phyloP scores from a whole-genome alignment of 2,113 vertebrate species.

The Lutjanus erythropterus region DNA sequence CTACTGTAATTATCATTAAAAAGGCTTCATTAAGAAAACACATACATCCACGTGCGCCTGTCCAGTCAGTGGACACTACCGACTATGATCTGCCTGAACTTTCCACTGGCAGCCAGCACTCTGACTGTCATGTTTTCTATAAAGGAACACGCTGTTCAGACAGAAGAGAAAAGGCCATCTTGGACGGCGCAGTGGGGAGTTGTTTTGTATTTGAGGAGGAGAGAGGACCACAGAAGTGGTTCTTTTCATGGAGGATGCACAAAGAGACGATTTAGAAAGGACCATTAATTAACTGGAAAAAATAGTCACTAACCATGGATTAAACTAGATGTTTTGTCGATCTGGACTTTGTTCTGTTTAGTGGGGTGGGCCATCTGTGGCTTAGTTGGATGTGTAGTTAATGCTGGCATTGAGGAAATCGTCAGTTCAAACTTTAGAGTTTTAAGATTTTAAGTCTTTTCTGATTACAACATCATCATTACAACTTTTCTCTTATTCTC shows the following conservation, averaged over 20 bases:
- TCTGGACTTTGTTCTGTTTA: not conserved
- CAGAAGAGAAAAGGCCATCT: constrained; percentile 19
- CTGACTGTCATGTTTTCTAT: constrained; percentile 32
- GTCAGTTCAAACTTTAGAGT: not conserved
- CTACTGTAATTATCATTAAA: not conserved
- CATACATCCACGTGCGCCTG: not conserved
- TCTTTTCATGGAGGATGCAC: not conserved
- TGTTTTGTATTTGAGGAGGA: constrained; percentile 15
- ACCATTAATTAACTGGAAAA: constrained; percentile 1
- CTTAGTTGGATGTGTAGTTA: not conserved
- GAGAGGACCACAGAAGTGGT: not conserved
- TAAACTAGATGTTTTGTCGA: not conserved
- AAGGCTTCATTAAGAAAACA: not conserved
- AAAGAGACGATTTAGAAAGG: constrained; percentile 9
- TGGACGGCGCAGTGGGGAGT: not conserved
- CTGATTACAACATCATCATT: not conserved
- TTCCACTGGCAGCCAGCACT: constrained; percentile 13
- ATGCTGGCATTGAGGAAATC: not conserved
- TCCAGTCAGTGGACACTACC: not conserved
- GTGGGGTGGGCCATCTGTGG: constrained; percentile 4
- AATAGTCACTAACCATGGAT: not conserved
- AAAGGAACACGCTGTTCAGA: constrained; percentile 36
- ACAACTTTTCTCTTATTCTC: not conserved
- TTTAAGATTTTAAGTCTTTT: not conserved
- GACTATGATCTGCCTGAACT: constrained; percentile 21